Percentiles rank a stretch among this genome's conserved stretches.
phyloP scores from a whole-genome alignment of 1,140 invertebrate species.

The Spodoptera frugiperda region DNA sequence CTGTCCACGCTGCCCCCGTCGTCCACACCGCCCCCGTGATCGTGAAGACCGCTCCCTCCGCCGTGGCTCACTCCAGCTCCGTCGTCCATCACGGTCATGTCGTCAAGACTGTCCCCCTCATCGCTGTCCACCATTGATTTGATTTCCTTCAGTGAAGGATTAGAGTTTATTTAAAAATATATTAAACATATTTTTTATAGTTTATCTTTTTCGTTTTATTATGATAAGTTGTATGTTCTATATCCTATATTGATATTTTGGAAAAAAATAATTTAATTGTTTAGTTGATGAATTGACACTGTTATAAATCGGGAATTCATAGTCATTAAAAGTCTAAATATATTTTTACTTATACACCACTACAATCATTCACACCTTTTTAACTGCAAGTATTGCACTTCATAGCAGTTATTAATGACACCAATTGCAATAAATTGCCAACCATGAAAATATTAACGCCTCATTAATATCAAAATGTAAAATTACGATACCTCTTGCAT shows the following conservation, averaged over 20 bases:
- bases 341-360: no score
- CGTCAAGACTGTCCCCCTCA: conserved; percentile 85
- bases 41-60: conserved; percentile 74
- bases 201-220: conserved; percentile 32
- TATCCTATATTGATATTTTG: neutral
- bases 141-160: conserved; percentile 23
- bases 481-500: no score
- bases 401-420: no score
- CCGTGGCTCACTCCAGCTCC: conserved; percentile 75
- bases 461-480: no score
- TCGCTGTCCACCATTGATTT: conserved; percentile 79
- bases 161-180: conserved; percentile 30
- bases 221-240: neutral
- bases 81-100: conserved; percentile 83
- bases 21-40: conserved; percentile 76
- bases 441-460: no score
- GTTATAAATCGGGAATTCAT: no score
- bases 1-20: conserved; percentile 72
- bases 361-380: neutral
- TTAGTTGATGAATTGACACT: neutral
- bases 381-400: no score
- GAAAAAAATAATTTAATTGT: neutral
- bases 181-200: conserved; percentile 27
- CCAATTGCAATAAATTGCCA: no score
- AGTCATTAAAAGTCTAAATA: no score